Percentiles rank a stretch among this genome's conserved stretches.
These are phyloP conservation scores for Abscondita cerata DNA, from an alignment of 2,888 invertebrate genomes.

Conservation along the genomic window DNA sequence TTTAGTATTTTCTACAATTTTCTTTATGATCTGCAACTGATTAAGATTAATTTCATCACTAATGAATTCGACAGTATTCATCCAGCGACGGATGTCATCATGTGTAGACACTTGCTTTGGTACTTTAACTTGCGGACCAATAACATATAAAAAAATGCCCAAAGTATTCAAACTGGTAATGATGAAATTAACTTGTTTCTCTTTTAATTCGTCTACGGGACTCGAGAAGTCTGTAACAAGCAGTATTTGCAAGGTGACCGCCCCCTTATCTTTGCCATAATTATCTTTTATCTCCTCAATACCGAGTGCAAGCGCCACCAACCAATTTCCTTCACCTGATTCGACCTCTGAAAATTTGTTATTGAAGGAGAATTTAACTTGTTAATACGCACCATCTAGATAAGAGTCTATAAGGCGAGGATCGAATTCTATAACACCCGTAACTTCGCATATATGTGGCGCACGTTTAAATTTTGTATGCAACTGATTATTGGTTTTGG, in stretches of 20 bases:
- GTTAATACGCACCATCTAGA: slow-evolving; percentile 16
- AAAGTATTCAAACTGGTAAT: slow-evolving; percentile 14
- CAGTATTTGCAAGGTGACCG: slow-evolving; percentile 20
- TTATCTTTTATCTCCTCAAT: slow-evolving; percentile 14
- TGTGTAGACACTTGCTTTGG: slow-evolving; percentile 9
- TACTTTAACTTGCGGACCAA: slow-evolving; percentile 26
- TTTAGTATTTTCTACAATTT: slow-evolving; percentile 17
- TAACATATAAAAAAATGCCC: slow-evolving; percentile 18
- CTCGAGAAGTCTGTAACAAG: slow-evolving; percentile 23
- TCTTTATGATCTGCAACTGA: slow-evolving; percentile 6
- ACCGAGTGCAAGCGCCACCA: slow-evolving; percentile 17
- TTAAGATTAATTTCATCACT: slow-evolving; percentile 12
- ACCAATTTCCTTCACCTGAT: slow-evolving; percentile 21
- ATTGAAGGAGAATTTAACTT: background rate
- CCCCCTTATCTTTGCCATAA: slow-evolving; percentile 9
- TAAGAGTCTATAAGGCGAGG: slow-evolving; percentile 11
- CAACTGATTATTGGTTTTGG: slow-evolving; percentile 9
- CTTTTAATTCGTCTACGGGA: background rate
- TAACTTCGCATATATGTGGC: slow-evolving; percentile 15
- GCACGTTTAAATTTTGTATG: slow-evolving; percentile 10
- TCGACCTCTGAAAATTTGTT: slow-evolving; percentile 14
- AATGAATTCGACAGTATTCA: slow-evolving; percentile 22
- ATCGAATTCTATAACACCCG: slow-evolving; percentile 15
- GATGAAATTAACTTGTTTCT: slow-evolving; percentile 11
- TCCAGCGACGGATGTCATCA: slow-evolving; percentile 21